phyloP scores from a whole-genome alignment of 2,888 invertebrate species.

The Euproctis similis region DNA sequence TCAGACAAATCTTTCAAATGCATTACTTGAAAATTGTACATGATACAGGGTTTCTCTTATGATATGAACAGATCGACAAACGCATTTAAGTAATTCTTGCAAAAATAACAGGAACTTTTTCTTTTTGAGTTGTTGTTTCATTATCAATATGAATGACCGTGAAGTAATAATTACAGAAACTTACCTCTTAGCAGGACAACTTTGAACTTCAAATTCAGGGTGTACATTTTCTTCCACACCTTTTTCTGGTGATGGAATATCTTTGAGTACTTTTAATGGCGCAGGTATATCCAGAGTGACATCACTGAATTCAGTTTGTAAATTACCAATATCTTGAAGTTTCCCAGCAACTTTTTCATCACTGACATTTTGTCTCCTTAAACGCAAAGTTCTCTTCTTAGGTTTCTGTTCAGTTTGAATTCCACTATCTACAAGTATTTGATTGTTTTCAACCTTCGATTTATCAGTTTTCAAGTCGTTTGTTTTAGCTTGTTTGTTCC shows the following conservation, averaged over 20 bases:
- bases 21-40: too few species aligned
- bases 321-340: constrained; percentile 54
- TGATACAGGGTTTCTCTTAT: too few species aligned
- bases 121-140: too few species aligned
- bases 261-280: constrained; percentile 33
- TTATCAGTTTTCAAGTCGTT: constrained; percentile 5
- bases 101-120: too few species aligned
- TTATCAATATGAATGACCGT: too few species aligned
- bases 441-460: constrained; percentile 10
- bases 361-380: constrained; percentile 38
- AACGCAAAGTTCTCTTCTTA: constrained; percentile 39
- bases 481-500: constrained; percentile 3
- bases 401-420: constrained; percentile 34
- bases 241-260: constrained; percentile 56
- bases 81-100: too few species aligned
- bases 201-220: constrained; percentile 42
- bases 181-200: constrained; percentile 62
- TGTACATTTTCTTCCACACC: constrained; percentile 44
- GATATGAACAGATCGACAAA: too few species aligned
- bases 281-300: constrained; percentile 52
- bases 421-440: constrained; percentile 25
- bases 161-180: too few species aligned
- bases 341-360: constrained; percentile 28
- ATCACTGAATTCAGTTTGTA: constrained; percentile 57
- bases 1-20: too few species aligned